Evolutionary conservation across 2,888 invertebrate genomes (phyloP), one percentile per base, ranked within the genome.

Genomic region (Drosophila greeni): DNA sequence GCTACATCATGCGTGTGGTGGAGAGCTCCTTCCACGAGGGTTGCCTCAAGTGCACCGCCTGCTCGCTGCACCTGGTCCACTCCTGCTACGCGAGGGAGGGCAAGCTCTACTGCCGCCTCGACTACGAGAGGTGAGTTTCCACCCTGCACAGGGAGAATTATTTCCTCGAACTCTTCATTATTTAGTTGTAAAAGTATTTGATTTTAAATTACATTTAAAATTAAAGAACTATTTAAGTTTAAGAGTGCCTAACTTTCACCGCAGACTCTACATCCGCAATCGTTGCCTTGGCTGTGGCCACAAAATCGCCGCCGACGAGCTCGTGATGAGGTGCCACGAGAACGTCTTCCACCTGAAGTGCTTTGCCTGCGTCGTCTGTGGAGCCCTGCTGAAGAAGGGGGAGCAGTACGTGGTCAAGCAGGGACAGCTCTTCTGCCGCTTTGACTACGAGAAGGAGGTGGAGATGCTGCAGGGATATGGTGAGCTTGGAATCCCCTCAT

Each of bases 371-470:
- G 92, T 93, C 48, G 94, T 93, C 16, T 95, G 95, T 86, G 93
- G 94, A 2, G 91, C 92, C 24, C 91, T 92, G 64, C 90, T 95
- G 45, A 94, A 94, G 88, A 94, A 94, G 88, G 94, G 95, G 26
- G 95, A 95, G 86, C 93, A 95, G 86, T 95, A 94, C 87, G 93
- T 95, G 73, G 91, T 95, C 86, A 94, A 90, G 90, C 94, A 90
- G 91, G 94, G 92, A 42, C 94, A 95, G 86, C 90, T 95, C 56
- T 93, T 94, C 88, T 95, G 95, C 86, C 90, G 94, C 66, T 91
- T 92, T 57, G 95, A 95, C 89, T 95, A 94, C 87, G 95, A 95
- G 85, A 94, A 94, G 85, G 94, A 94, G 88, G 92, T 93, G 75
- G 93, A 93, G 87, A 92, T 94, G 91, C 90, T 94, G 85, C 93